Conservation (phyloP, 2,888 invertebrate species). For the Notodonta ziczac region DNA sequence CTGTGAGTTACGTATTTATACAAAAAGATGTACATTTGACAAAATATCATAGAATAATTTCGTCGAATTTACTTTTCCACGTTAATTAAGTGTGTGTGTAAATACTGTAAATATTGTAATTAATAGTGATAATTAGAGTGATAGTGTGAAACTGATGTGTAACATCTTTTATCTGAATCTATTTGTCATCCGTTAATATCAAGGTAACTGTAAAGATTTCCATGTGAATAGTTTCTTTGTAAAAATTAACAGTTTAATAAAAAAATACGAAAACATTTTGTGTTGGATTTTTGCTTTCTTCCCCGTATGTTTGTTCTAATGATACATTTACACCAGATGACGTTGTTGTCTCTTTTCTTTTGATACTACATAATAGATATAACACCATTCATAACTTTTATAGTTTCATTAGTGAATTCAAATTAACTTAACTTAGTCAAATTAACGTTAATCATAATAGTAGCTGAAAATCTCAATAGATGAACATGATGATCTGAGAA, state of each 20-base stretch:
- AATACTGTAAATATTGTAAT: constrained; percentile 57
- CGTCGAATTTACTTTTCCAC: constrained; percentile 56
- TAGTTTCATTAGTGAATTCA: no score
- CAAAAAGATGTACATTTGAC: constrained; percentile 20
- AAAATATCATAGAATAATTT: constrained; percentile 44
- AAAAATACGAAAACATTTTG: constrained; percentile 42
- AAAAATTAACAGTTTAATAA: constrained; percentile 76
- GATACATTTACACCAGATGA: no score
- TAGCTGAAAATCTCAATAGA: no score
- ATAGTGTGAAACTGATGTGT: constrained; percentile 60
- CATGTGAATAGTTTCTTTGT: constrained; percentile 80
- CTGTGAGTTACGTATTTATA: constrained; percentile 48
- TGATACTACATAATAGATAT: no score
- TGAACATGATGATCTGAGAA: no score
- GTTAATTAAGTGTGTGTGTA: constrained; percentile 45
- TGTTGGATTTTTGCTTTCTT: constrained; percentile 15
- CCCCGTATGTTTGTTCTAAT: no score
- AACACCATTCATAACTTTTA: no score
- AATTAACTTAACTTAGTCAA: no score
- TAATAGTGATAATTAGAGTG: constrained; percentile 51
- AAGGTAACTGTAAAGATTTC: constrained; percentile 73
- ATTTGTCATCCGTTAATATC: constrained; percentile 78
- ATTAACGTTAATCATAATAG: no score
- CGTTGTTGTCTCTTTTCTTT: no score
- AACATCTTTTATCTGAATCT: constrained; percentile 77